phyloP scores from a whole-genome alignment of 2,797 vertebrate species.

The Austrolebias charrua region DNA sequence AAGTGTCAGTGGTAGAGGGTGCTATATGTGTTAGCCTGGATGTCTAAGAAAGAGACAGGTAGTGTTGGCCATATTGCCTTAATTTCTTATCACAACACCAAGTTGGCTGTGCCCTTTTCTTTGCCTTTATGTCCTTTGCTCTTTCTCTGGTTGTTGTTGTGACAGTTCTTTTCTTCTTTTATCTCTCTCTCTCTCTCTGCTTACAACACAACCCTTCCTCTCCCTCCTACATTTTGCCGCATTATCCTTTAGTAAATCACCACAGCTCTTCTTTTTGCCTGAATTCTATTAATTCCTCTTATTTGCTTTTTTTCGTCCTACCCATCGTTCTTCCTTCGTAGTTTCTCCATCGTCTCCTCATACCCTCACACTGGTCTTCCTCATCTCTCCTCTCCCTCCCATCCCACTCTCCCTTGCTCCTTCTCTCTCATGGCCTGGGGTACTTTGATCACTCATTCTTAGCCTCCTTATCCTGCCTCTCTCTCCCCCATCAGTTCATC shows the following conservation, averaged over 20 bases:
- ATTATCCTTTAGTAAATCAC: constrained; percentile 42
- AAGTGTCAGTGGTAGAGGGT: constrained; percentile 22
- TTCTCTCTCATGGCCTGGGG: constrained; percentile 55
- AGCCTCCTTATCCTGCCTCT: constrained; percentile 61
- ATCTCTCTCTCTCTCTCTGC: constrained; percentile 19
- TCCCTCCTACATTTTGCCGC: constrained; percentile 15
- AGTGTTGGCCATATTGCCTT: constrained; percentile 51
- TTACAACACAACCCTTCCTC: not conserved
- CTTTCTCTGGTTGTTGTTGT: constrained; percentile 30
- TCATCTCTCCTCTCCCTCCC: constrained; percentile 10
- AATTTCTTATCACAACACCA: constrained; percentile 65
- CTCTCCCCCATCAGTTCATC: constrained; percentile 61
- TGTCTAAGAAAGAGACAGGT: constrained; percentile 10
- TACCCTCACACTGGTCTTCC: constrained; percentile 14
- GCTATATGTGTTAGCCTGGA: constrained; percentile 11
- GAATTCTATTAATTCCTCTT: constrained; percentile 11
- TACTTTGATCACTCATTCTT: constrained; percentile 73
- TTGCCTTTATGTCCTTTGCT: constrained; percentile 32
- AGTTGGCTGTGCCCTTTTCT: constrained; percentile 51
- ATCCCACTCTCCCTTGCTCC: constrained; percentile 26
- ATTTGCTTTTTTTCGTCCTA: not conserved
- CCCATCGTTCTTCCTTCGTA: constrained; percentile 17
- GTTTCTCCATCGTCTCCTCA: constrained; percentile 21
- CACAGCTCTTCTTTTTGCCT: not conserved
- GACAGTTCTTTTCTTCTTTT: not conserved